Base-by-base conservation (phyloP, 1,140 invertebrate genomes). In the Aphelenchoides avenae region DNA sequence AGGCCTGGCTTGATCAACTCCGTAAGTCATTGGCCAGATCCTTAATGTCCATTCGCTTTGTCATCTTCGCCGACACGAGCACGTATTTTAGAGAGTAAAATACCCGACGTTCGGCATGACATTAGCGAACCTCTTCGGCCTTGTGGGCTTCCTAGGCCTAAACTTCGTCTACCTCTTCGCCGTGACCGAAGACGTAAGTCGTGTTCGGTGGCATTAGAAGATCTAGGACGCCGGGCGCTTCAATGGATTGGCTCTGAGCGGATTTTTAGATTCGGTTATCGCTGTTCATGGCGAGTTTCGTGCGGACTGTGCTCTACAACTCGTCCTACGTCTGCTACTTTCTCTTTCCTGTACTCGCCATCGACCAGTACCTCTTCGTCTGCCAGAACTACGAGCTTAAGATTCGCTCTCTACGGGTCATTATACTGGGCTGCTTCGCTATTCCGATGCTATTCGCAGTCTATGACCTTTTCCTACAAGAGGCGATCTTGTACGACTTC, bases 381-480 rank as follows among this genome's bases (percentile, higher is more conserved):
- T 70, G 67, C 39, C 67, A 70, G 43, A 70, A 70, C 41, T 55
- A 67, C 24, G 55, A 62, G 27, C 34, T 70, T 29, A 73, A 52
- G 24, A 57, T 58, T 30, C 51, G 47, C 34, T 42, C 33, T 3
- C 37, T 70, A 5, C 43, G 37, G 9, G 44, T 51, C 9, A 62
- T 70, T 22, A 75, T 73, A 15, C 26, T 20, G 22, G 40, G 57
- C 7, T 70, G 67, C 42, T 70, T 70, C 53, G 53, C 57, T 1
- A 74, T 70, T 34, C 67, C 67, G 18, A 74, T 70, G 67, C 9
- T 52, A n/a, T 69, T 70, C 7, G 67, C 67, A 9, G 51, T 70
- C 30, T 70, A 70, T 52, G 67, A 70, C 31, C 53, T 70, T 18
- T 74, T 68, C 37, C 46, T 70, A 11, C 67, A 70, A 47, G 51